Evolutionary conservation across 2,797 vertebrate genomes (phyloP), one percentile per base, ranked within the genome.

Genomic region (Mus caroli): DNA sequence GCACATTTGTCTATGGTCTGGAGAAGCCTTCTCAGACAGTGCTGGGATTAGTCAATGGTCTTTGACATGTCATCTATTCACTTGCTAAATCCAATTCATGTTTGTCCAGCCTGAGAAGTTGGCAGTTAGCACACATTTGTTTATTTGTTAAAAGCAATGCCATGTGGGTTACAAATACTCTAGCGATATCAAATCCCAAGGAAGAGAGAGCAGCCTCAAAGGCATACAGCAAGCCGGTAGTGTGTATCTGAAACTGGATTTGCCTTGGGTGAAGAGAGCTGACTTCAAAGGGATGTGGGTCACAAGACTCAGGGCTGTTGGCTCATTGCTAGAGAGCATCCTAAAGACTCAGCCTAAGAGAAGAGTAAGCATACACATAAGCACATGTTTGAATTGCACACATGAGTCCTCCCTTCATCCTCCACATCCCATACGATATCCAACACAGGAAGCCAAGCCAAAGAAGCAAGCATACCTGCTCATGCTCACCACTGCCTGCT

Each of bases 31-130:
- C 82, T 73, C 86, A 91, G 94, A 8, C 90, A 71, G 97, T 83
- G 60, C 91, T 67, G 2, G 93, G 40, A 93, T 93, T 92, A 60
- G 80, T 91, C 92, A 93, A 60, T 17, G 3, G n/a, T 97, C 91
- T 94, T 92, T 43, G 94, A 37, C 2, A 0, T 85, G 93, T 54
- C 94, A 58, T 83, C 97, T 88, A 94, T 71, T 96, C 89, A 67
- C 92, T 94, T 79, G 92, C 97, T 96, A 15, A 85, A 40, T 0
- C 91, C 52, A 64, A 17, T 73, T 91, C 52, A 0, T 20, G 56
- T 40, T 91, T 37, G 88, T 76, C 95, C 87, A 86, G 85, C 75
- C 83, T 56, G 22, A 56, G 97, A 96, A 94, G 92, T 58, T 96
- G 95, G 95, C 94, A 91, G 94, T 86, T 71, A 71, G 78, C 71